These are phyloP conservation scores for Pagetopsis macropterus DNA, from an alignment of 2,797 vertebrate species.

Conservation along the genomic window DNA sequence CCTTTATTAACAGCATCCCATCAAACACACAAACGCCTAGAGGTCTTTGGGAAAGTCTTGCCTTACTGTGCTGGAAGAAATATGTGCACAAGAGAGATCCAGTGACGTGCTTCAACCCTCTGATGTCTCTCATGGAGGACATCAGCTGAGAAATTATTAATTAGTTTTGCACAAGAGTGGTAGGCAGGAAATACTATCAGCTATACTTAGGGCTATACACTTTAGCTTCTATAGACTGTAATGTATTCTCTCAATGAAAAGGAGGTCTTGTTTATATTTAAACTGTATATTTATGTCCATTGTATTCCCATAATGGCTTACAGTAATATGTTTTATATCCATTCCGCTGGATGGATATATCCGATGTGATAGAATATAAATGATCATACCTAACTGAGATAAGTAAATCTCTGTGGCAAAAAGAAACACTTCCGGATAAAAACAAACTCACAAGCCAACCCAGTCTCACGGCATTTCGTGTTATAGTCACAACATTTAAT, in stretches of 20 bases:
- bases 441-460: no score
- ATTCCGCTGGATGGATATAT: conserved; percentile 1
- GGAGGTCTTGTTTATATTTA: conserved; percentile 50
- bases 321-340: conserved; percentile 19
- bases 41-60: conserved; percentile 71
- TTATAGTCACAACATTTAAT: no score
- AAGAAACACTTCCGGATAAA: no score
- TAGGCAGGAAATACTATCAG: conserved; percentile 72
- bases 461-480: no score
- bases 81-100: conserved; percentile 67
- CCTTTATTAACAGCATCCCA: conserved; percentile 67
- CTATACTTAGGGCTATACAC: conserved; percentile 68
- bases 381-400: neutral
- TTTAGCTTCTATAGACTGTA: conserved; percentile 49
- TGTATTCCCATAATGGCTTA: conserved; percentile 23
- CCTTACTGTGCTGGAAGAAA: conserved; percentile 71
- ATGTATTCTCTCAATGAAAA: conserved; percentile 45
- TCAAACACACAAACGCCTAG: conserved; percentile 68
- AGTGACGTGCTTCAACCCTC: conserved; percentile 70
- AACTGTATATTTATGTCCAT: conserved; percentile 21
- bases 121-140: conserved; percentile 73
- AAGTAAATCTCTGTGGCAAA: conserved; percentile 4
- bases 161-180: conserved; percentile 75
- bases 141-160: conserved; percentile 82
- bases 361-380: conserved; percentile 1